phyloP scores from a whole-genome alignment of 1,140 invertebrate genomes.

The Triops cancriformis region DNA sequence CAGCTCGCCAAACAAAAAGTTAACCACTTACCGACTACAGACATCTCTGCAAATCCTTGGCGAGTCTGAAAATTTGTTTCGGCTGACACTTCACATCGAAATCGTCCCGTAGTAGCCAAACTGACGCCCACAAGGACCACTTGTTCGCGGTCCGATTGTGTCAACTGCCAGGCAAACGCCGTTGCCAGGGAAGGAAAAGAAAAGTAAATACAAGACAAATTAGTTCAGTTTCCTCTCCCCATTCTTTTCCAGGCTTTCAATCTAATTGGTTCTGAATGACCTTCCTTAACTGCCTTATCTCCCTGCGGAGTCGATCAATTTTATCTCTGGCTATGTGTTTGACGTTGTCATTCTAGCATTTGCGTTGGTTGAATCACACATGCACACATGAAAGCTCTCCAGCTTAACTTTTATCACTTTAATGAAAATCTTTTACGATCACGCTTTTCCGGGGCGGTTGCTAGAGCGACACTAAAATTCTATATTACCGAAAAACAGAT shows the following conservation, averaged over 20 bases:
- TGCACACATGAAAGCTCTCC: background rate
- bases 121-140: slow-evolving; percentile 35
- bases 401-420: background rate
- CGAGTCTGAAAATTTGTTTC: slow-evolving; percentile 35
- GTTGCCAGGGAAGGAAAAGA: background rate
- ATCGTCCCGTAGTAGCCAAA: slow-evolving; percentile 34
- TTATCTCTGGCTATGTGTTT: background rate
- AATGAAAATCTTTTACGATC: slow-evolving; percentile 31
- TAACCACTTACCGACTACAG: slow-evolving; percentile 16
- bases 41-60: slow-evolving; percentile 19
- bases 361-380: background rate
- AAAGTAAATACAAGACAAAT: background rate
- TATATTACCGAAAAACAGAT: background rate
- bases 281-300: background rate
- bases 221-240: background rate
- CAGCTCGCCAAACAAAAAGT: background rate
- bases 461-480: background rate
- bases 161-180: slow-evolving; percentile 22
- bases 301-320: background rate
- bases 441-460: background rate
- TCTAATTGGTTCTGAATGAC: background rate
- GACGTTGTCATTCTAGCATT: background rate
- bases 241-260: background rate
- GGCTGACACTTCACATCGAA: slow-evolving; percentile 38
- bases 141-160: slow-evolving; percentile 28